Evolutionary conservation across 2,113 vertebrate genomes (phyloP), one percentile per base, ranked within the genome.

Genomic region (Alouatta palliata): DNA sequence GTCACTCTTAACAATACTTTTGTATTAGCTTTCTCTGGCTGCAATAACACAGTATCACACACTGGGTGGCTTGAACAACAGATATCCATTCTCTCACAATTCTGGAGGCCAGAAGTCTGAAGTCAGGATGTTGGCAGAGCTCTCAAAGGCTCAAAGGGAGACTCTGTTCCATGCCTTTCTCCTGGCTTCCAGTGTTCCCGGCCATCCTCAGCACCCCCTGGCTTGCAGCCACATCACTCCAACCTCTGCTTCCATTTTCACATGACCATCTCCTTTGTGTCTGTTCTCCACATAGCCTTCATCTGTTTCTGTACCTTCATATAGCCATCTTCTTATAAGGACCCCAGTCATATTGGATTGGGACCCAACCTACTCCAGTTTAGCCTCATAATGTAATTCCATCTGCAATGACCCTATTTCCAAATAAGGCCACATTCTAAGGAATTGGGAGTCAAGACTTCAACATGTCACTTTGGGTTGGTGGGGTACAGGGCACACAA

Each of bases 131-230:
- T 43, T 21, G 20, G 17, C 20, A 4, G 45, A 37, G n/a, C 54
- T 54, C 52, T 37, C 43, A 11, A n/a, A 45, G n/a, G 13, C 73
- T 17, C 54, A 25, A 1, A 4, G 19, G 30, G 12, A 21, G 32
- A 27, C 10, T 35, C 40, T 4, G 10, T 25, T 35, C 25, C 20
- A 3, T 0, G 6, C 49, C 64, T 47, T 79, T 73, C 64, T 49
- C 54, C n/a, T 7, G 9, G 30, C 20, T 56, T 76, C 66, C 1
- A 20, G 27, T 10, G 3, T 45, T 6, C 0, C 43, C 30, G 4
- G 43, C 35, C 30, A 2, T 32, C 4, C 11, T 8, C 8, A 45
- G 54, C 30, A 0, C 17, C 8, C 49, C 54, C 23, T 45, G 70
- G 25, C 86, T 52, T 43, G 3, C 2, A 2, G 20, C 66, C 17